phyloP scores from a whole-genome alignment of 2,888 invertebrate genomes.

The Ormyrus thymus region DNA sequence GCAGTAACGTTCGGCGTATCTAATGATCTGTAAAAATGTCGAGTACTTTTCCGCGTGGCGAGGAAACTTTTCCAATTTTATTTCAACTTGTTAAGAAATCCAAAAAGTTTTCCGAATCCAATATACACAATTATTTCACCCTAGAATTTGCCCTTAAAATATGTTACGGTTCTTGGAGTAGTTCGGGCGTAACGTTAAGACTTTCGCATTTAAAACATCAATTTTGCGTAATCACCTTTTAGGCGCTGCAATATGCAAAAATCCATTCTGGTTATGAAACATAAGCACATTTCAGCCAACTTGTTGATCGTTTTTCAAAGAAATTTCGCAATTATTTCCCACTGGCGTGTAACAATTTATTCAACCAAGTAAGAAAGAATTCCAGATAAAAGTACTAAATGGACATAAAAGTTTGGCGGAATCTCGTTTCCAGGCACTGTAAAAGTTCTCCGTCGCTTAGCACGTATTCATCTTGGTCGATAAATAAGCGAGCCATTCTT shows the following conservation, averaged over 20 bases:
- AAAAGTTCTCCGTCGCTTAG: conserved; percentile 4
- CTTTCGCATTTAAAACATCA: conserved; percentile 46
- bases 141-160: conserved; percentile 49
- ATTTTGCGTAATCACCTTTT: conserved; percentile 32
- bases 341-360: background rate
- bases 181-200: conserved; percentile 40
- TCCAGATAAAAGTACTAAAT: too few species aligned
- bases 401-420: too few species aligned
- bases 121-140: conserved; percentile 49
- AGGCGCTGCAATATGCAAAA: conserved; percentile 11
- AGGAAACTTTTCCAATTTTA: conserved; percentile 53
- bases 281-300: too few species aligned
- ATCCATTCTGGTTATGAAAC: conserved; percentile 14
- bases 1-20: conserved; percentile 41
- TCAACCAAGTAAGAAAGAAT: too few species aligned
- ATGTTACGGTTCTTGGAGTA: conserved; percentile 47
- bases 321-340: background rate
- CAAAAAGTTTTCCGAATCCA: conserved; percentile 46
- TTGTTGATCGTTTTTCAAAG: background rate
- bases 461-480: background rate
- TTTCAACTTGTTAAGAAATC: conserved; percentile 54
- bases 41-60: conserved; percentile 37
- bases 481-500: background rate
- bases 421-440: conserved; percentile 21
- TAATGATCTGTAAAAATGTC: conserved; percentile 55